Evolutionary conservation across 92 coral and sea anemone species (phyloP), one percentile per base, ranked within the genome.

Genomic region (Porites lobata): DNA sequence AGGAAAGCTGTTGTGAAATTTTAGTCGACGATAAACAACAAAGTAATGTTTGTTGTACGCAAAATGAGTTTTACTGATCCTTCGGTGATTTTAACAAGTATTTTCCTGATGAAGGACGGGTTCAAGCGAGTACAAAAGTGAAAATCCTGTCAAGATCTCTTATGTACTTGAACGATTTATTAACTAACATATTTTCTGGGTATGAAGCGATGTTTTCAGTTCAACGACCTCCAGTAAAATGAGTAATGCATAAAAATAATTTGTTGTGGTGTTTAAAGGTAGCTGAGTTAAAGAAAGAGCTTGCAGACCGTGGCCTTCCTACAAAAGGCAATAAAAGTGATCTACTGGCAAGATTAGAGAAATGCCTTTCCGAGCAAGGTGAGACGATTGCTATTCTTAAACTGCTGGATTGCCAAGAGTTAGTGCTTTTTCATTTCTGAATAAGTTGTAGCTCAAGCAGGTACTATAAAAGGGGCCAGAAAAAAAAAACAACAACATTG

Each of bases 241-340:
- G 6, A 38, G 6, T 38, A 38, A 38, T 4, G 5, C 61, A 56
- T 12, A 10, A 56, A n/a, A n/a, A n/a, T n/a, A 8, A 2, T 56
- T 14, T 56, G 4, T 56, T 56, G 61, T 56, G 61, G 15, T 56
- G 15, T 56, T 10, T 24, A 74, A 50, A 96, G 98, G 98, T 96
- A 50, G 97, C 95, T 20, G 98, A 96, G 59, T 79, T 96, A 43
- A 96, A 90, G 74, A 97, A 95, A 65, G 97, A 97, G 32, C 94
- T 97, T n/a, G 87, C 93, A 8, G 93, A 92, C n/a, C 94, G 94
- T 68, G 96, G 99, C 24, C 90, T 98, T 72, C 73, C 92, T 1
- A 91, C 85, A 6, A 94, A 96, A 73, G 99, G 99, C 50, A 91
- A 90, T 57, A 98, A 98, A 62, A 83, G 95, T 62, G 99, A 94